Evolutionary conservation across 2,113 vertebrate species (phyloP).

Genomic region (Oxygymnocypris stewartii): DNA sequence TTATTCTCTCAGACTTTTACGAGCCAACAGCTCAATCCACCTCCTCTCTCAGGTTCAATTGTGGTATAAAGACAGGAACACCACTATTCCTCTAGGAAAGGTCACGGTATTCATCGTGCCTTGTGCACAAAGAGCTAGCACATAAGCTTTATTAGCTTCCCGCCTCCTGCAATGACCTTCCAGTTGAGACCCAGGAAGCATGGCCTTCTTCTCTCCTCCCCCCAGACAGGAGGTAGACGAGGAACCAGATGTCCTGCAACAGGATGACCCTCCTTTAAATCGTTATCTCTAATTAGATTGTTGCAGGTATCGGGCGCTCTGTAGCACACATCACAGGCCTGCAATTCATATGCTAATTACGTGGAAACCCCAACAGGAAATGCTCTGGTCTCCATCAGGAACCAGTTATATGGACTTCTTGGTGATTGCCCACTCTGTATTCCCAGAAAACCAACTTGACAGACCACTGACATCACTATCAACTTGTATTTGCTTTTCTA

Average conservation of each 20-base stretch:
- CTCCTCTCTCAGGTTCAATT: constrained; percentile 2
- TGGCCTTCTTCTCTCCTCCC: constrained; percentile 50
- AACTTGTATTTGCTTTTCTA: not conserved
- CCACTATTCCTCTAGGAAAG: constrained; percentile 20
- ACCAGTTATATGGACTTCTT: constrained; percentile 41
- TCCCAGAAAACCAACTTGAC: constrained; percentile 19
- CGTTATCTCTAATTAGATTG: constrained; percentile 57
- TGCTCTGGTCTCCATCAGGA: constrained; percentile 43
- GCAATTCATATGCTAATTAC: constrained; percentile 59
- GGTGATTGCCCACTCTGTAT: constrained; percentile 51
- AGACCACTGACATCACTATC: constrained; percentile 9
- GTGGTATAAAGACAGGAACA: constrained; percentile 7
- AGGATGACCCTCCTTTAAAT: constrained; percentile 54
- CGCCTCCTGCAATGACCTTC: constrained; percentile 47
- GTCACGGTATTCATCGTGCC: constrained; percentile 28
- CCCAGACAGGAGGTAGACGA: constrained; percentile 47
- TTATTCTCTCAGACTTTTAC: constrained; percentile 11
- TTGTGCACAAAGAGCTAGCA: constrained; percentile 28
- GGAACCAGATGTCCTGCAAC: constrained; percentile 63
- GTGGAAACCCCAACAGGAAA: constrained; percentile 54
- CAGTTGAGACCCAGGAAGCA: constrained; percentile 47
- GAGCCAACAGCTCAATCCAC: not conserved
- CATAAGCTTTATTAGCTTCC: constrained; percentile 45
- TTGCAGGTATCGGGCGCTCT: constrained; percentile 50
- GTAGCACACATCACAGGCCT: constrained; percentile 44